phyloP scores from a whole-genome alignment of 2,797 vertebrate species.

The Ptychobarbus kaznakovi region DNA sequence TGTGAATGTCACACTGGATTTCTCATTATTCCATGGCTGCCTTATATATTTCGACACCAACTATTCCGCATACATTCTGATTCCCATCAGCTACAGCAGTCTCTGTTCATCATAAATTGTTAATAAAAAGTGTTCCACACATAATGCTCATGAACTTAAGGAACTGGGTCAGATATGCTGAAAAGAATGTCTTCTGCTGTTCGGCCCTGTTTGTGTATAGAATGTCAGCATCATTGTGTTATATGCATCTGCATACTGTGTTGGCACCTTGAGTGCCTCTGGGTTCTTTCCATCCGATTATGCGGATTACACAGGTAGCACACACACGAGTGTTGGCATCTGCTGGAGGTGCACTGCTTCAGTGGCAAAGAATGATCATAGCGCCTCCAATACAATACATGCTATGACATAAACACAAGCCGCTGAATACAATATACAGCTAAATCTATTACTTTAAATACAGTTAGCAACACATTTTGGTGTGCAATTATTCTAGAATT shows the following conservation, averaged over 20 bases:
- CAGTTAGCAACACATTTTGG: background rate
- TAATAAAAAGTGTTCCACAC: background rate
- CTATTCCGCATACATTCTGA: background rate
- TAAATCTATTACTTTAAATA: background rate
- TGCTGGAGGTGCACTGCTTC: constrained; percentile 22
- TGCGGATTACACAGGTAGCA: constrained; percentile 36
- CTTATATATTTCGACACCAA: constrained; percentile 4
- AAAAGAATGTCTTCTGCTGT: constrained; percentile 12
- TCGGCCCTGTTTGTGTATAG: background rate
- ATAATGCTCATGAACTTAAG: background rate
- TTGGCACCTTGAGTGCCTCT: constrained; percentile 5
- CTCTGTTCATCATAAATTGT: background rate
- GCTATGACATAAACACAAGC: background rate
- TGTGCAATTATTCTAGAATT: background rate
- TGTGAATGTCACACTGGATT: constrained; percentile 31
- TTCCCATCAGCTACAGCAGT: background rate
- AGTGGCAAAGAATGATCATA: background rate
- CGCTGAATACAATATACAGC: background rate
- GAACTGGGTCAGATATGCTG: constrained; percentile 28
- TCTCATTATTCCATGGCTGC: background rate
- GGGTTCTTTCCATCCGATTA: constrained; percentile 35
- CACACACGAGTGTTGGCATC: constrained; percentile 38
- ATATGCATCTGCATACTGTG: constrained; percentile 25
- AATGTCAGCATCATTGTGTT: constrained; percentile 16
- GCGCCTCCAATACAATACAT: background rate